Evolutionary conservation across 30 jellyfish, hydroid and myxozoan genomes (phyloP).

Genomic region (Aurelia coerulea): DNA sequence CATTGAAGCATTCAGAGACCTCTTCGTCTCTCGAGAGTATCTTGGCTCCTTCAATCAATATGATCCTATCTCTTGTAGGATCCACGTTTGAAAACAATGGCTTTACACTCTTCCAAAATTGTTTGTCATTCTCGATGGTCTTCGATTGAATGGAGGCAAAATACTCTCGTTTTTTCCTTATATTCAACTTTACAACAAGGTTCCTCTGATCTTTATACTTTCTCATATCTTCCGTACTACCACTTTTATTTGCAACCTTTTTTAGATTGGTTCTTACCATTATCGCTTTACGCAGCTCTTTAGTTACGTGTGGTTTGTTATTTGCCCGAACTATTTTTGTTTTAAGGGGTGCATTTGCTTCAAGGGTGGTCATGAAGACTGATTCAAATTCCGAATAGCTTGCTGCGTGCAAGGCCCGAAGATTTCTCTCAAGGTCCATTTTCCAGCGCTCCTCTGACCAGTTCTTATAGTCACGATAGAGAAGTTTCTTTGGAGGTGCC

Average conservation of each 20-base stretch:
- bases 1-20: conserved; percentile 16
- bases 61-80: neutral
- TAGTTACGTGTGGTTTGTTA: neutral
- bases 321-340: conserved; percentile 24
- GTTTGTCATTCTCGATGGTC: neutral
- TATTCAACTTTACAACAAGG: conserved; percentile 16
- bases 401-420: too few species aligned
- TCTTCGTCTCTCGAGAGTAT: neutral
- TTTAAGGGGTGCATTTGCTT: conserved; percentile 52
- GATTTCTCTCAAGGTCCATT: neutral
- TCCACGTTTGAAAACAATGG: too few species aligned
- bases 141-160: neutral
- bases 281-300: neutral
- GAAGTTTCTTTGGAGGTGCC: conserved; percentile 1
- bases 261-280: conserved; percentile 6
- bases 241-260: conserved; percentile 20
- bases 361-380: conserved; percentile 11
- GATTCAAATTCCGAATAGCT: too few species aligned
- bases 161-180: neutral
- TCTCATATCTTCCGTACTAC: neutral
- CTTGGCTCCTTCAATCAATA: neutral
- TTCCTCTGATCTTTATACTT: conserved; percentile 30
- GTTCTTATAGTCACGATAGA: conserved; percentile 35
- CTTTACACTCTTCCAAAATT: neutral
- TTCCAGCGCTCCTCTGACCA: too few species aligned